Evolutionary conservation across 2,797 vertebrate genomes (phyloP).

Genomic region (Mus caroli): DNA sequence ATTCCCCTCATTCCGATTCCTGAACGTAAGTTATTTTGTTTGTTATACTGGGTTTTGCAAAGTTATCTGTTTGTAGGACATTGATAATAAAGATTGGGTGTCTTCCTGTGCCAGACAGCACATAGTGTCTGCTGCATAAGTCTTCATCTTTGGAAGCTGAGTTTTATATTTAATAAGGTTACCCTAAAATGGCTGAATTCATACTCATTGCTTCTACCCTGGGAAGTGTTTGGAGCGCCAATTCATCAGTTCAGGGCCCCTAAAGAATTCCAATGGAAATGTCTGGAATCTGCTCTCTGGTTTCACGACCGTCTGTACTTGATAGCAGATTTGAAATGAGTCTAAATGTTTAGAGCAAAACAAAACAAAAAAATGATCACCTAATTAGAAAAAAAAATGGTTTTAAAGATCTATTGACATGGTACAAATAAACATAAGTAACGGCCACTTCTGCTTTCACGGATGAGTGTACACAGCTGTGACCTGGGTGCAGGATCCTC

Average conservation of each 20-base stretch:
- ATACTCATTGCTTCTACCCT: neutral
- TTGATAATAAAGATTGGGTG: neutral
- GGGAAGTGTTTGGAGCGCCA: neutral
- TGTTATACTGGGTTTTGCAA: neutral
- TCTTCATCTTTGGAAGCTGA: neutral
- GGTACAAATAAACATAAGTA: neutral
- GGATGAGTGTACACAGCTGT: neutral
- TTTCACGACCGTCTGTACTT: neutral
- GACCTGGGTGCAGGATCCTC: neutral
- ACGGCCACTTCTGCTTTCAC: neutral
- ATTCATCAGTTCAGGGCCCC: neutral
- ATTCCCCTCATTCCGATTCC: conserved; percentile 95
- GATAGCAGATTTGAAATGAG: neutral
- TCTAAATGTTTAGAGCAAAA: conserved; percentile 20
- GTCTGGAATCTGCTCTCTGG: neutral
- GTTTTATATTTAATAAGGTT: neutral
- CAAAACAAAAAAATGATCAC: neutral
- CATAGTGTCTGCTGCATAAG: fast-evolving
- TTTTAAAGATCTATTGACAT: conserved; percentile 37
- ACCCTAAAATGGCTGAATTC: neutral
- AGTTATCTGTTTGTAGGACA: neutral
- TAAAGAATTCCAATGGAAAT: neutral
- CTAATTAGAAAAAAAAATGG: neutral
- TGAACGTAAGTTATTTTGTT: conserved; percentile 92
- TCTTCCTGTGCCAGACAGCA: neutral